These are phyloP conservation scores for Saxidomus purpurata DNA, from an alignment of 1,140 invertebrate species.

Conservation along the genomic window DNA sequence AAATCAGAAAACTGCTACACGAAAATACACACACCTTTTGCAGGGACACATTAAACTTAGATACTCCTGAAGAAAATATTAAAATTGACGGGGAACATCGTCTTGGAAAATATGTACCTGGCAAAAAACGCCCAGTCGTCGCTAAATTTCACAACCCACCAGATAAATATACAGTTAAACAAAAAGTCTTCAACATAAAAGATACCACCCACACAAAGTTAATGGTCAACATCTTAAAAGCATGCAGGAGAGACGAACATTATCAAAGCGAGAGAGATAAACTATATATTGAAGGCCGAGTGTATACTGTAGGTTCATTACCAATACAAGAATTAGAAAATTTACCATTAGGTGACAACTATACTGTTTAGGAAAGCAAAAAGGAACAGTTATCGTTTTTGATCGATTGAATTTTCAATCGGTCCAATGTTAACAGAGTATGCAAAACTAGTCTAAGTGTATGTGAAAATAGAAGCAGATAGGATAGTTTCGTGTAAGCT, in stretches of 20 bases:
- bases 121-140: too few species aligned
- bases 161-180: too few species aligned
- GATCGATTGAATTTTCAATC: too few species aligned
- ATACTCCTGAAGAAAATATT: background rate
- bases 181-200: background rate
- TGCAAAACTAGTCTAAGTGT: too few species aligned
- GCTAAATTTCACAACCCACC: too few species aligned
- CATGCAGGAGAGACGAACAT: constrained; percentile 7
- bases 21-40: background rate
- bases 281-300: background rate
- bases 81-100: background rate
- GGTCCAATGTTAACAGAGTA: too few species aligned
- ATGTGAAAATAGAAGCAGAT: too few species aligned
- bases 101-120: too few species aligned
- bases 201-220: background rate
- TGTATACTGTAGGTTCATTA: background rate
- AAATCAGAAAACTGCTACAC: background rate
- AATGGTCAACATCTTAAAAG: background rate
- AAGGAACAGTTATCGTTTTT: too few species aligned
- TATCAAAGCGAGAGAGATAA: background rate
- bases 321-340: background rate
- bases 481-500: too few species aligned
- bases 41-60: background rate
- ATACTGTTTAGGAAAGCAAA: background rate
- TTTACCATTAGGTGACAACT: background rate